Evolutionary conservation across 2,113 vertebrate genomes (phyloP).

Genomic region (Psammodynastes pulverulentus): DNA sequence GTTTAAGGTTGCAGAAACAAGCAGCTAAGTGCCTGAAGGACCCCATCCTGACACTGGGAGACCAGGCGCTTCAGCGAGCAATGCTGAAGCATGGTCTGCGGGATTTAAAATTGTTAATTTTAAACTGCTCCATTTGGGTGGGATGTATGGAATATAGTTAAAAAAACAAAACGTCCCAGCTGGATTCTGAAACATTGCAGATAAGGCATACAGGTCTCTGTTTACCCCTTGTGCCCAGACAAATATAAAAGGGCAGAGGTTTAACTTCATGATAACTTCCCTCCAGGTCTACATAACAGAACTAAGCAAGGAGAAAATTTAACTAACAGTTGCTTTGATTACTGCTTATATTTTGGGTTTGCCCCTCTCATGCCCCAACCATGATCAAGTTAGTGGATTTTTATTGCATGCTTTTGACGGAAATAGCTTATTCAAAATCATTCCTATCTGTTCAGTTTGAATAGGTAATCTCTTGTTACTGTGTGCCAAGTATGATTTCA

Average conservation of each 20-base stretch:
- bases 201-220: neutral
- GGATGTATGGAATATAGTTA: neutral
- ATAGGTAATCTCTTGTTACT: neutral
- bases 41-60: no score
- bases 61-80: no score
- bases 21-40: no score
- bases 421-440: neutral
- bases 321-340: neutral
- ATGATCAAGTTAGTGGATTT: neutral
- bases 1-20: no score
- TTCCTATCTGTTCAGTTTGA: neutral
- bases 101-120: no score
- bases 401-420: neutral
- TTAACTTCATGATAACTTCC: neutral
- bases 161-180: neutral
- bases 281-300: neutral
- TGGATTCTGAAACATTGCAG: neutral
- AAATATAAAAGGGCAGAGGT: neutral
- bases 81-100: no score
- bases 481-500: neutral
- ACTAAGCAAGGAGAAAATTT: neutral
- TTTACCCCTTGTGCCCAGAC: neutral
- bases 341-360: neutral
- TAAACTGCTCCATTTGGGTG: neutral
- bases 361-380: neutral